Evolutionary conservation across 2,797 vertebrate genomes (phyloP), one percentile per base, ranked within the genome.

Genomic region (Sebastes kiyomatsui): DNA sequence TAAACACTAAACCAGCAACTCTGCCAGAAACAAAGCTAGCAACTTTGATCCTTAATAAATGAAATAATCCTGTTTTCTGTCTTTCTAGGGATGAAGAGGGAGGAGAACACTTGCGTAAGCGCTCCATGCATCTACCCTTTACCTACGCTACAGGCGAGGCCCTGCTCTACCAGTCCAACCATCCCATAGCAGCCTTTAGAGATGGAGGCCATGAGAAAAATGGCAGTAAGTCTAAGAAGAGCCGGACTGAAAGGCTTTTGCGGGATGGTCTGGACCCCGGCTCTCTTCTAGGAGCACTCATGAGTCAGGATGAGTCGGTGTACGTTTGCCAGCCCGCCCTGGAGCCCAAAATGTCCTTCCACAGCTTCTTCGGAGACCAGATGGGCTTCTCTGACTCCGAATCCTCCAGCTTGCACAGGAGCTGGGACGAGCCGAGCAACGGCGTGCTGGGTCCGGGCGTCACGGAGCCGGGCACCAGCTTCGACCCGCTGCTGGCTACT

Each of bases 111-210:
- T 77, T 97, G 73, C 82, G 30, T 27, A 97, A 96, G 80, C 95
- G 96, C 22, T 96, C 94, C 61, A 90, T 96, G 90, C 95, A 96
- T 72, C 93, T 96, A 20, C 97, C 96, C 3, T 97, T 97, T 67
- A 96, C 94, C 58, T 96, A 95, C 28, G 93, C 95, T 25, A 97
- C 96, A 0, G 97, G 97, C 1, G 97, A 97, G 83, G 97, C 96
- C 16, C 86, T 97, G 71, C 90, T 97, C 13, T 97, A 97, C 91
- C 95, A 97, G 92, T 95, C 89, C 16, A 67, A 93, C 88, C 94
- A 93, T 72, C 94, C 96, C 72, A 90, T 95, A 4, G 92, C 86
- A 0, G 93, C 90, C 67, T 95, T 93, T 46, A 82, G 78, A 6
- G 94, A 95, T 7, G 88, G 85, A 38, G 33, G 78, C 68, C 84